Evolutionary conservation across 1,140 invertebrate genomes (phyloP).

Genomic region (Trichoplusia ni): DNA sequence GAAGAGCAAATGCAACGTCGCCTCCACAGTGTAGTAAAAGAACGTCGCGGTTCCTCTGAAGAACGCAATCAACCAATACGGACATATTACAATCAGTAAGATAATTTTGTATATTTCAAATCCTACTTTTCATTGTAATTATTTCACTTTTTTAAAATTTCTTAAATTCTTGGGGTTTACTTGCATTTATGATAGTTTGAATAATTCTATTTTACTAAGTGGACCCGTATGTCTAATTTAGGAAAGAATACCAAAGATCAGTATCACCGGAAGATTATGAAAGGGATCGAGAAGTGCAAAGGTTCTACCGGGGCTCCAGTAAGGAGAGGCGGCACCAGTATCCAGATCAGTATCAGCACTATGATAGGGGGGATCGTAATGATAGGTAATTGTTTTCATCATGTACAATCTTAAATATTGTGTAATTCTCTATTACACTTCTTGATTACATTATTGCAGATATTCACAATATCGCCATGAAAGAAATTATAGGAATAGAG

Average conservation of each 20-base stretch:
- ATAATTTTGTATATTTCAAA: background rate
- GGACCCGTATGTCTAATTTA: slow-evolving; percentile 39
- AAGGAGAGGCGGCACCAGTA: slow-evolving; percentile 59
- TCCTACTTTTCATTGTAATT: background rate
- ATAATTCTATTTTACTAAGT: no score
- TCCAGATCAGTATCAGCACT: slow-evolving; percentile 56
- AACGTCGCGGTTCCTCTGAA: slow-evolving; percentile 61
- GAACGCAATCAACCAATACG: slow-evolving; percentile 58
- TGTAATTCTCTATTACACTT: slow-evolving; percentile 27
- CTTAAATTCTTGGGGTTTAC: no score
- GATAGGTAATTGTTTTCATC: background rate
- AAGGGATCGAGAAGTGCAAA: slow-evolving; percentile 63
- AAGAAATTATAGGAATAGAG: slow-evolving; percentile 59
- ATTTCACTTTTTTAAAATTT: no score
- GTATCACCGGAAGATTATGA: slow-evolving; percentile 57
- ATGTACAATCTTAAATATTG: background rate
- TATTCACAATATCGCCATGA: slow-evolving; percentile 54
- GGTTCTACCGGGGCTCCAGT: slow-evolving; percentile 69
- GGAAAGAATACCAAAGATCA: slow-evolving; percentile 64
- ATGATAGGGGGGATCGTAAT: slow-evolving; percentile 53
- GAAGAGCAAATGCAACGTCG: slow-evolving; percentile 51
- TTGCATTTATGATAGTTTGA: no score
- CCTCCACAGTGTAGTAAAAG: slow-evolving; percentile 72
- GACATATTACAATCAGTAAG: slow-evolving; percentile 74
- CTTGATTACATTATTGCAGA: slow-evolving; percentile 48